A percentile compares a stretch with the other conserved stretches of the same genome.
These are phyloP conservation scores for Portevinia maculata DNA, from an alignment of 2,888 invertebrate species.

Conservation along the genomic window DNA sequence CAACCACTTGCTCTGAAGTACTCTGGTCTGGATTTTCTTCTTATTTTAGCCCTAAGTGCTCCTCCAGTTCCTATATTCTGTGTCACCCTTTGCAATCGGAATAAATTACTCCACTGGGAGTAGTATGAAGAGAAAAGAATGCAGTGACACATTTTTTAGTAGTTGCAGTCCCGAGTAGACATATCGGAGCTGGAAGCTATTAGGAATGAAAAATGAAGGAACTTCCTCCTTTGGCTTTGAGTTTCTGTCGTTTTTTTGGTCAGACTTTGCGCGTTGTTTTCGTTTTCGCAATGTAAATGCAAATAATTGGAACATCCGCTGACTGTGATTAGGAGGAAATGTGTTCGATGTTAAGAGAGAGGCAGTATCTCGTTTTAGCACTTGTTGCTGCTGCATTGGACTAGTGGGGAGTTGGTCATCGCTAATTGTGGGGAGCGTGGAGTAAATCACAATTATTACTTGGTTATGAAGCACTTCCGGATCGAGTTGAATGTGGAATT, in stretches of 20 bases:
- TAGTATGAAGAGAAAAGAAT: conserved; percentile 12
- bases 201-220: conserved; percentile 78
- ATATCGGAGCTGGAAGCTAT: conserved; percentile 67
- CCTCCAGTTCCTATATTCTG: background rate
- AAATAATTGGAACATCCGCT: conserved; percentile 73
- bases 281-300: conserved; percentile 71
- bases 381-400: conserved; percentile 55
- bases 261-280: conserved; percentile 48
- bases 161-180: conserved; percentile 51
- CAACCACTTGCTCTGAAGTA: conserved; percentile 40
- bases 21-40: conserved; percentile 38
- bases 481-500: conserved; percentile 2
- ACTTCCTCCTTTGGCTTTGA: conserved; percentile 53
- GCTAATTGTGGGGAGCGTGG: conserved; percentile 17
- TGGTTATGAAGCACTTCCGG: conserved; percentile 63
- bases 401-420: conserved; percentile 13
- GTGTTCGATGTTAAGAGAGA: conserved; percentile 34
- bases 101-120: conserved; percentile 55
- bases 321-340: conserved; percentile 64
- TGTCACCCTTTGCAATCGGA: conserved; percentile 52
- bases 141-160: conserved; percentile 76
- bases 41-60: conserved; percentile 4
- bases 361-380: conserved; percentile 33
- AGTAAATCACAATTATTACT: conserved; percentile 55
- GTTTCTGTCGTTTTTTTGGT: conserved; percentile 11